Evolutionary conservation across 2,113 vertebrate species (phyloP).

Genomic region (Pachypanchax playfairii): DNA sequence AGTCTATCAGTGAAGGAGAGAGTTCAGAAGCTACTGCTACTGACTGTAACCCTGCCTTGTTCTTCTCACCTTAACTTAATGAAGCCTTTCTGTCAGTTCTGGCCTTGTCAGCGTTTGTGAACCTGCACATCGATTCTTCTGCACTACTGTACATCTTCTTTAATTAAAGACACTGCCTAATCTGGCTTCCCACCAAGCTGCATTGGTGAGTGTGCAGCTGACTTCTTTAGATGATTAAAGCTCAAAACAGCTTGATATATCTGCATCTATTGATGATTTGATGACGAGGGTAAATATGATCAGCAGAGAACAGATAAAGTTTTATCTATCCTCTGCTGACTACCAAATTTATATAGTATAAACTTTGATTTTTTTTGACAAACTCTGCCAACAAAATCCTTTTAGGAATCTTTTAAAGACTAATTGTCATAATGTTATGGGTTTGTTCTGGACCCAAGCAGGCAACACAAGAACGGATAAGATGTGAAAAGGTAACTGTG

Average conservation of each 20-base stretch:
- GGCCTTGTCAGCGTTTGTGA: slow-evolving; percentile 72
- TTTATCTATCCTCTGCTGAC: no score
- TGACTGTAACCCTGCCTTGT: slow-evolving; percentile 27
- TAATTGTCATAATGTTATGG: no score
- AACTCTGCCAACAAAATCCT: no score
- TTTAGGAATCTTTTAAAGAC: no score
- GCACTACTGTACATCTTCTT: slow-evolving; percentile 66
- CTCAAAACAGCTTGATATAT: slow-evolving; percentile 52
- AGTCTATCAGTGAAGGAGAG: background rate
- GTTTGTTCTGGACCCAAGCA: no score
- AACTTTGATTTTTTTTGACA: no score
- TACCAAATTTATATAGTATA: no score
- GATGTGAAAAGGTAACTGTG: no score
- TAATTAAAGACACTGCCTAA: slow-evolving; percentile 69
- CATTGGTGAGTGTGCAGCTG: slow-evolving; percentile 38
- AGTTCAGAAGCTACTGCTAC: slow-evolving; percentile 19
- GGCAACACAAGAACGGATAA: no score
- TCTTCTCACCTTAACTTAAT: slow-evolving; percentile 53
- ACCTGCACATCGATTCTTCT: slow-evolving; percentile 62
- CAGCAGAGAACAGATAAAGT: background rate
- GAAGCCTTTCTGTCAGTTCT: slow-evolving; percentile 48
- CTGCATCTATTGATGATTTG: slow-evolving; percentile 57
- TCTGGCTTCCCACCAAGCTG: slow-evolving; percentile 44
- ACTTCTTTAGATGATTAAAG: slow-evolving; percentile 44
- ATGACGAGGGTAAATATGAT: no score